Evolutionary conservation across 2,113 vertebrate genomes (phyloP), one percentile per base, ranked within the genome.

Genomic region (Oncorhynchus tshawytscha): DNA sequence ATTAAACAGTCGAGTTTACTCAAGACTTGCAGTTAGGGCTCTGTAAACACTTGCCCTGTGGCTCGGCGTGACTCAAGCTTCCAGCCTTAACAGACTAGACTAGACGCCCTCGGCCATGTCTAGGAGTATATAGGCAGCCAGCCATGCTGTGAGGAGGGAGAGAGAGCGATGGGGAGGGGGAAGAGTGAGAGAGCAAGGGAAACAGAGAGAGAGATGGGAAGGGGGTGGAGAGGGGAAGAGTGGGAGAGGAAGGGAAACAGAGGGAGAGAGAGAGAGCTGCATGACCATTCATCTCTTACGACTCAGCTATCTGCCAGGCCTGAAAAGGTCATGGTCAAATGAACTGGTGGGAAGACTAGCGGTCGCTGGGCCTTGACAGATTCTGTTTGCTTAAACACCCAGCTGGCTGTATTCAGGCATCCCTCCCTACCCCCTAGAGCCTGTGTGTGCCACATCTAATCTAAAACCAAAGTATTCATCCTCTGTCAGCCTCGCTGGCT

Each of bases 301-400:
- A 71, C 45, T 24, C 45, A 11, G 12, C 39, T 45, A 11, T 45
- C 22, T 7, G 16, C 48, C 24, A 1, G 64, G 3, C 25, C 59
- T 54, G 24, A 69, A 69, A 72, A 81, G 78, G 67, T 69, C 65
- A 81, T 18, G n/a, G 62, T 67, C 60, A 70, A 80, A 82, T 76
- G 22, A 70, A 76, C 73, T 81, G n/a, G 5, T 67, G 66, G 68
- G 66, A 67, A 49, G 76, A 65, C 71, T 57, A 22, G 70, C 66
- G 67, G 64, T 75, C 71, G 64, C 18, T 70, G 62, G 57, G 11
- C 51, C 68, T 11, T 75, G 70, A 78, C 73, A 51, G 78, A 79
- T 76, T 57, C 73, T 73, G 69, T 80, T 71, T 80, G 34, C 62
- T 80, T 66, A 54, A 70, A 70, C 68, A 70, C 64, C 54, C 69